Percentiles rank a stretch among this genome's conserved stretches.
phyloP scores from a whole-genome alignment of 92 coral and sea anemone species.

The Actinostola sp. region DNA sequence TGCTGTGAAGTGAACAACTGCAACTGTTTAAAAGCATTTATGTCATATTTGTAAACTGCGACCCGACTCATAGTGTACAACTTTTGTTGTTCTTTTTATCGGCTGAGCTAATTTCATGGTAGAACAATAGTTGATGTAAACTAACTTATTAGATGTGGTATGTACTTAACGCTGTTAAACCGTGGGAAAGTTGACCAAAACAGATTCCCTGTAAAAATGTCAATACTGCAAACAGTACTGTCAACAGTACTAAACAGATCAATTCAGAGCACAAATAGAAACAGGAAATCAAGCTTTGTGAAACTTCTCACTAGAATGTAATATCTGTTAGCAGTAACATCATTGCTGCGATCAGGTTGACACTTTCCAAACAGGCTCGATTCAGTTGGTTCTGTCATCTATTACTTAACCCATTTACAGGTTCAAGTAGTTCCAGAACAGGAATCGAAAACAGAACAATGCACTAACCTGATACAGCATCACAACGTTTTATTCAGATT shows the following conservation, averaged over 20 bases:
- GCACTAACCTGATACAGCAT: slow-evolving; percentile 1
- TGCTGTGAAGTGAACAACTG: neutral
- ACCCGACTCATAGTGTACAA: neutral
- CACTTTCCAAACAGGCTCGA: too few relatives aligned
- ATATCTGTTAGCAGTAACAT: slow-evolving; percentile 16
- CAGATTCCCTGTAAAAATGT: slow-evolving; percentile 14
- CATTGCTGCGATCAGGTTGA: neutral
- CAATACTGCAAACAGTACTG: slow-evolving; percentile 1
- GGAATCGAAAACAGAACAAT: neutral
- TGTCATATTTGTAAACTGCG: neutral
- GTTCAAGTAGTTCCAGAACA: slow-evolving; percentile 26
- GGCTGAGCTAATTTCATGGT: neutral
- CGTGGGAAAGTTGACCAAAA: slow-evolving; percentile 30
- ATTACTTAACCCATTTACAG: slow-evolving; percentile 8
- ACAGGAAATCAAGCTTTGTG: slow-evolving; percentile 23
- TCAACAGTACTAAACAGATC: slow-evolving; percentile 11
- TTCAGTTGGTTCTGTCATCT: neutral
- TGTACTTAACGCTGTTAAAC: neutral
- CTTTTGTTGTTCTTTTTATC: slow-evolving; percentile 8
- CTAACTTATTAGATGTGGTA: neutral
- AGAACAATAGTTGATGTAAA: neutral
- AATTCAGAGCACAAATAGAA: slow-evolving; percentile 1
- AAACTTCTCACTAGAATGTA: slow-evolving; percentile 5
- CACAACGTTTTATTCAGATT: neutral
- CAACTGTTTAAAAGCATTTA: neutral